Evolutionary conservation across 2,888 invertebrate genomes (phyloP).

Genomic region (Furcula furcula): DNA sequence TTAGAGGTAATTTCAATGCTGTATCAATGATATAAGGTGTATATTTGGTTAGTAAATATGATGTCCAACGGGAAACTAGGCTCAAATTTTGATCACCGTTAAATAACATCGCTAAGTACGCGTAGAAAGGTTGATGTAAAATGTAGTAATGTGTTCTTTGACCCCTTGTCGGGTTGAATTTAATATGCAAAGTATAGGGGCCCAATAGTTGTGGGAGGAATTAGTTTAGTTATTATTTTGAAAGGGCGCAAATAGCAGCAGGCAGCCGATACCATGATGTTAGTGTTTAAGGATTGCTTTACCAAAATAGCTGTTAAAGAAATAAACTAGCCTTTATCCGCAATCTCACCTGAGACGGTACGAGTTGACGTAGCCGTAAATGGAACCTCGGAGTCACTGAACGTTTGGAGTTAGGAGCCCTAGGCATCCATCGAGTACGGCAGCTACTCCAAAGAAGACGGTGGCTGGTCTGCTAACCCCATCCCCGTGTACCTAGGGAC

Average conservation of each 20-base stretch:
- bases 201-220: conserved; percentile 64
- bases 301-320: too few species aligned
- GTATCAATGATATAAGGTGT: conserved; percentile 47
- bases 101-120: conserved; percentile 60
- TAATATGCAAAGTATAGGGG: conserved; percentile 69
- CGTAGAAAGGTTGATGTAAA: conserved; percentile 66
- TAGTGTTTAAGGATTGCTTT: too few species aligned
- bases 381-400: too few species aligned
- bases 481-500: too few species aligned
- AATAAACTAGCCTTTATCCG: too few species aligned
- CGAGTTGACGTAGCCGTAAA: too few species aligned
- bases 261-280: neutral
- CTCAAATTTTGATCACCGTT: conserved; percentile 60
- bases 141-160: conserved; percentile 73
- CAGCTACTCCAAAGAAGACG: too few species aligned
- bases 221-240: conserved; percentile 35
- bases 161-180: conserved; percentile 67
- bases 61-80: conserved; percentile 39
- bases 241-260: neutral
- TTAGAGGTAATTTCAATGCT: conserved; percentile 48
- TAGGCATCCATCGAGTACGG: too few species aligned
- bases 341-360: too few species aligned
- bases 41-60: conserved; percentile 42
- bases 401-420: too few species aligned
- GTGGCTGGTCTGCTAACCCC: too few species aligned